Evolutionary conservation across 2,113 vertebrate genomes (phyloP), one percentile per base, ranked within the genome.

Genomic region (Cygnus atratus): DNA sequence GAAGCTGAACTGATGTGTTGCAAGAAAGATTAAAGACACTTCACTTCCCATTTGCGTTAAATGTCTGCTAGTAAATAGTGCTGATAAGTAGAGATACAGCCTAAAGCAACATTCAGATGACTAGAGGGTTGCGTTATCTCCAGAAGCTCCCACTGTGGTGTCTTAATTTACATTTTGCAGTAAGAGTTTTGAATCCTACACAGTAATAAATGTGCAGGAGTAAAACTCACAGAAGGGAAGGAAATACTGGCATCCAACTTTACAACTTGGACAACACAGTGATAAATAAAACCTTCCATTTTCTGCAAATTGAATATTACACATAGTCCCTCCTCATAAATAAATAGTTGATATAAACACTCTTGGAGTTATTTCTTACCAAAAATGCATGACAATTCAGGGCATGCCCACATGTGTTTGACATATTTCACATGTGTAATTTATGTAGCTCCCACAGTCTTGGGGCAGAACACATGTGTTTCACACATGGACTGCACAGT

Each of bases 381-480:
- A 78, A 87, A 95, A 95, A 97, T 84, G 73, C 90, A 95, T 92
- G 94, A 97, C 93, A 91, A 95, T 97, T 95, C 90, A 93, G 84
- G 80, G 87, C 82, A 88, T 84, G 80, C 91, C 96, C 96, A 95
- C 97, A 98, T 96, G 90, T 98, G 97, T 88, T 96, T 97, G 97
- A 95, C 96, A 96, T 95, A 97, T 97, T 97, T 97, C 84, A 80
- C 87, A 94, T 68, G 88, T 95, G 95, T 96, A 97, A 98, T 98
- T 98, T 98, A 97, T 97, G 97, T 96, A 96, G 92, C 94, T 97
- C 90, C 89, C 68, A 77, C 18, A 93, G 95, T 77, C 90, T 73
- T 92, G 96, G 95, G 97, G 86, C 93, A 95, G 92, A 93, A 70
- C 84, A 95, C 96, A 97, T 95, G 85, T 98, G 98, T 97, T 98